Base-by-base conservation (phyloP, 1,140 invertebrate species). In the Teleopsis dalmanni region DNA sequence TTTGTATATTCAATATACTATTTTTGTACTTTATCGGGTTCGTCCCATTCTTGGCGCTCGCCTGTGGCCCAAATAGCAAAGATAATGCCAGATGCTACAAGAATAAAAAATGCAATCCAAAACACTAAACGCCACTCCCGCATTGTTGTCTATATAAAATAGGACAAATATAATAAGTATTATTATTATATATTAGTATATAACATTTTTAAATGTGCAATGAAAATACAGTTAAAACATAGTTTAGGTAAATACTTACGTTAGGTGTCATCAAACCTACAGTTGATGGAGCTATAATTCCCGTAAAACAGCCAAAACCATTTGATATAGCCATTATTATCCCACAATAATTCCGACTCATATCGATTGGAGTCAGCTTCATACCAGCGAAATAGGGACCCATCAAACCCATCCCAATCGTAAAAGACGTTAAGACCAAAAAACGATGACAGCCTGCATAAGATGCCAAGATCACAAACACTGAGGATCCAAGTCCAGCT, bases 251-350 rank as follows among this genome's bases (percentile, higher is more conserved):
- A 44, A 5, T 22, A 75, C 76, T 79, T 72, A 84, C 82, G 69
- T 87, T 76, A 57, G 79, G 78, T 37, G 85, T 88, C 50, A 92
- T 73, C 6, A 82, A 73, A 43, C 87, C 87, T 26, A 88, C 84
- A 16, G 91, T 72, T 60, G 81, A 82, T 0, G 90, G 89, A 16
- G 81, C 82, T 2, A 91, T 69, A 42, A 91, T 88, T 10, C 85
- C 88, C 37, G 87, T 83, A 3, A 90, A 75, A 0, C 87, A 86
- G 4, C 87, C 88, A 47, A 88, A 81, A 1, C 86, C 87, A 65
- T 92, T 91, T 0, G 87, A 85, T 27, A 92, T 76, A 2, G 87
- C 89, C 77, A 91, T 91, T 18, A 89, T 70, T 2, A 83, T 84
- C 37, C 88, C 87, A 11, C 87, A 85, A 70, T 83, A 87, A 70